Base-by-base conservation (phyloP, 1,140 invertebrate species). In the Ganaspis sp. region DNA sequence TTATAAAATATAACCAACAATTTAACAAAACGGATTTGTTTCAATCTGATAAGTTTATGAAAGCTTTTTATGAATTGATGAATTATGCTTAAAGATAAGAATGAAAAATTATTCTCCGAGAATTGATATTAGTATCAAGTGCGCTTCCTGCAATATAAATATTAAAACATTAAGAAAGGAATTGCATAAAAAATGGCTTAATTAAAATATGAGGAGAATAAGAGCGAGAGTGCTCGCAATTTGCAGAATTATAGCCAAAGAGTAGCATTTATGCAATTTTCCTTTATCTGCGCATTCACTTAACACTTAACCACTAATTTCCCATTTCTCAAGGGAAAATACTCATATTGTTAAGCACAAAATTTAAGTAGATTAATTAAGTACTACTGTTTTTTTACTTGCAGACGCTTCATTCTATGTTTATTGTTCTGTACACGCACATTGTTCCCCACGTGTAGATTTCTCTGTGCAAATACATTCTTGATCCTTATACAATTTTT, bases 221-320 rank as follows among this genome's bases (percentile, higher is more conserved):
- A n/a, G 12, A 26, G 26, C 15, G 23, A 64, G 23, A 26, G 26
- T 29, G 8, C 19, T 49, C 45, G 6, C 8, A 64, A 64, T 29
- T 64, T 64, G 26, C 23, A n/a, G 6, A 64, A 29, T 12, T 11
- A 26, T 12, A 29, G 26, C 4, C 15, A 29, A 64, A 11, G 21
- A 64, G 23, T 11, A 29, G 58, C 23, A 64, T n/a, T 64, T 29
- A 64, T n/a, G 58, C 23, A 64, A 64, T 64, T 64, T 64, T 49
- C 45, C 15, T 49, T 19, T 49, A 49, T 49, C 45, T 64, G 11
- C 29, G 15, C 58, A 34, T 64, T 64, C 54, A 64, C 54, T 64
- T 26, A 64, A 64, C 8, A 29, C 23, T 29, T 15, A 5, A 26
- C 21, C 21, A 64, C 21, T 64, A 64, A 64, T 64, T 29, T 64